Evolutionary conservation across 2,113 vertebrate genomes (phyloP).

Genomic region (Aegotheles bennettii): DNA sequence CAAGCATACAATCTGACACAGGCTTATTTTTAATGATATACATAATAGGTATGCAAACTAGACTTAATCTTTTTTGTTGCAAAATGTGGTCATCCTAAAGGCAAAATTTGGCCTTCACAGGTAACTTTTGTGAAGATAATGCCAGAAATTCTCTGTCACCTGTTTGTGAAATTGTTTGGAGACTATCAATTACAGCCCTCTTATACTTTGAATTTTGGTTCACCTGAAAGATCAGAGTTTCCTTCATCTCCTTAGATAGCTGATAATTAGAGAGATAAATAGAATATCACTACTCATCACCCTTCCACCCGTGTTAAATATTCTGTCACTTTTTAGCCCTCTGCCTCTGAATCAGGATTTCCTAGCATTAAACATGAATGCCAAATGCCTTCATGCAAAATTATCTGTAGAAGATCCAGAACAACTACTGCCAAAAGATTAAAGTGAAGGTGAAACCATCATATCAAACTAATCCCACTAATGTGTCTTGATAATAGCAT

Average conservation of each 20-base stretch:
- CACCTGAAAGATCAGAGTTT: slow-evolving; percentile 9
- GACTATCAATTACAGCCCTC: neutral
- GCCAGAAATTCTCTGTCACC: neutral
- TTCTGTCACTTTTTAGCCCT: neutral
- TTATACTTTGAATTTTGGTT: neutral
- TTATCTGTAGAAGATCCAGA: neutral
- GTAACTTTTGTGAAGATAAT: neutral
- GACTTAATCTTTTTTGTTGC: neutral
- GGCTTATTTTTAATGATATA: neutral
- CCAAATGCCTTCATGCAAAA: neutral
- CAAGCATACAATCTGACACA: neutral
- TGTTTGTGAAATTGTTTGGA: neutral
- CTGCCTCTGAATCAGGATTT: neutral
- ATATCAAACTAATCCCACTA: slow-evolving; percentile 19
- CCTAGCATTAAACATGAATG: neutral
- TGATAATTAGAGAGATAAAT: slow-evolving; percentile 3
- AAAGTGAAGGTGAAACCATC: slow-evolving; percentile 21
- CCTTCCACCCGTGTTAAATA: neutral
- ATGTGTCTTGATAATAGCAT: slow-evolving; percentile 5
- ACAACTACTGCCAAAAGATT: neutral
- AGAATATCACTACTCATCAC: neutral
- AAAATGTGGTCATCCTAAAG: neutral
- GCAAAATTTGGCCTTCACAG: neutral
- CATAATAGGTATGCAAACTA: neutral
- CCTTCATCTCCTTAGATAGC: neutral